These are phyloP conservation scores for Chrysocyon brachyurus DNA, from an alignment of 2,797 vertebrate species.

Conservation along the genomic window DNA sequence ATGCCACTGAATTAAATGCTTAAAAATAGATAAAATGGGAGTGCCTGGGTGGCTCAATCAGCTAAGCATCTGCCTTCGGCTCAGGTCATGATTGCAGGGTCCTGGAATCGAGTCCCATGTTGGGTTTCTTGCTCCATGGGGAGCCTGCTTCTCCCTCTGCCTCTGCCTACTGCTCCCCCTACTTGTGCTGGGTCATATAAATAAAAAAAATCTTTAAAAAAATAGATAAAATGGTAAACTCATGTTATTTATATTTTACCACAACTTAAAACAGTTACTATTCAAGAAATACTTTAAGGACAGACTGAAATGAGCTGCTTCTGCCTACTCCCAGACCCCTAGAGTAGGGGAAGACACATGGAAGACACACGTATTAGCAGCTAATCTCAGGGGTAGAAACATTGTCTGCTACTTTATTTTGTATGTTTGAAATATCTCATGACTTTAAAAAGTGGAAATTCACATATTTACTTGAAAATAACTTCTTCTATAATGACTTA, in stretches of 20 bases:
- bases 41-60: too few relatives aligned
- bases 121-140: too few relatives aligned
- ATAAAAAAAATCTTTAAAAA: not conserved
- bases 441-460: constrained; percentile 44
- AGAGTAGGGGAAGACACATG: not conserved
- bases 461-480: constrained; percentile 55
- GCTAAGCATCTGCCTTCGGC: too few relatives aligned
- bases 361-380: not conserved
- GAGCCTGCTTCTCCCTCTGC: too few relatives aligned
- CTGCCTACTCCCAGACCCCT: not conserved
- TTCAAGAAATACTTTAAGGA: constrained; percentile 25
- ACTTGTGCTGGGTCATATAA: too few relatives aligned
- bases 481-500: not conserved
- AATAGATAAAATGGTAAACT: not conserved
- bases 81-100: too few relatives aligned
- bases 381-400: not conserved
- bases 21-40: not conserved
- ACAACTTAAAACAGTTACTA: constrained; percentile 1
- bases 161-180: too few relatives aligned
- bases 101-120: too few relatives aligned
- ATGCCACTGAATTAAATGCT: not conserved
- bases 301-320: not conserved
- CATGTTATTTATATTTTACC: not conserved
- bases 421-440: constrained; percentile 19
- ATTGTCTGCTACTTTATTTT: not conserved